Conservation (phyloP, 1,140 invertebrate genomes). For the Euborellia annulipes region DNA sequence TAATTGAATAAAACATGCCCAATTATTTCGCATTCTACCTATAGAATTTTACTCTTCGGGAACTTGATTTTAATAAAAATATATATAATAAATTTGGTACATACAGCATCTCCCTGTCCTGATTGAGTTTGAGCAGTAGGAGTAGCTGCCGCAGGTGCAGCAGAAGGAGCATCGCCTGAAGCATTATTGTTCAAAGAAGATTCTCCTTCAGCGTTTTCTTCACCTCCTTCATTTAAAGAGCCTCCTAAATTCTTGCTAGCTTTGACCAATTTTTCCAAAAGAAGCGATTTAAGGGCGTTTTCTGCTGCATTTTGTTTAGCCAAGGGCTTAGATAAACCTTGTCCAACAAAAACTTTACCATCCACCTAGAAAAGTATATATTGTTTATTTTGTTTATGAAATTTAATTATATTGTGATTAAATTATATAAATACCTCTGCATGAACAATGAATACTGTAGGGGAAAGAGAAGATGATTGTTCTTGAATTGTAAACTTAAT, state of each 20-base stretch:
- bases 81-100: too few species aligned
- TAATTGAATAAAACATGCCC: too few species aligned
- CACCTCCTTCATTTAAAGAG: conserved; percentile 2
- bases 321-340: conserved; percentile 33
- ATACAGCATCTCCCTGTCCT: too few species aligned
- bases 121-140: too few species aligned
- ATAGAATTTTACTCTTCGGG: too few species aligned
- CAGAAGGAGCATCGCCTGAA: neutral
- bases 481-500: conserved; percentile 28
- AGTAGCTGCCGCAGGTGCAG: too few species aligned
- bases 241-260: conserved; percentile 26
- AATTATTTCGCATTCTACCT: too few species aligned
- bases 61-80: too few species aligned
- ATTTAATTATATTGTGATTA: neutral
- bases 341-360: conserved; percentile 33
- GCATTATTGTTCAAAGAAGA: conserved; percentile 9
- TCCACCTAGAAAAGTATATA: conserved; percentile 27
- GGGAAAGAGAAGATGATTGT: conserved; percentile 31
- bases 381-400: conserved; percentile 1
- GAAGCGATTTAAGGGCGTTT: conserved; percentile 49
- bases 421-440: conserved; percentile 20
- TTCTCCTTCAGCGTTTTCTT: conserved; percentile 10
- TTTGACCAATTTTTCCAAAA: conserved; percentile 46
- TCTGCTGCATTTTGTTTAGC: conserved; percentile 51
- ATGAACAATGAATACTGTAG: conserved; percentile 32